Base-by-base conservation (phyloP, 1,140 invertebrate species). In the Solenopsis invicta region DNA sequence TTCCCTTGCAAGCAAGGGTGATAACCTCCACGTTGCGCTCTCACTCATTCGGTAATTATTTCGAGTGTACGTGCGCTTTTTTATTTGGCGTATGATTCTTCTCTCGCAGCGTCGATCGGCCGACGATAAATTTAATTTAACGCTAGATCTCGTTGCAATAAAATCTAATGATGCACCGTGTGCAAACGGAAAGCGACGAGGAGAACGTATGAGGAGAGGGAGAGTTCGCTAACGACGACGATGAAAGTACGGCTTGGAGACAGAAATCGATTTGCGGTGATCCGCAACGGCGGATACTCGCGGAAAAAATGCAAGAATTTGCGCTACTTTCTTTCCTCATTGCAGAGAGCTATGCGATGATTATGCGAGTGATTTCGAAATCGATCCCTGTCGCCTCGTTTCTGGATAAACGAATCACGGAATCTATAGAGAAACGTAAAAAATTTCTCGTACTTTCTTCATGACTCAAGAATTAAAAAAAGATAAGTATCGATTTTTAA, bases 271-370 rank as follows among this genome's bases (percentile, higher is more conserved):
- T 75, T 82, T 85, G 85, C 81, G 76, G 75, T 81, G 66, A 24
- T 8, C 21, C 67, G 82, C 62, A 71, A n/a, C 75, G 80, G 71
- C 77, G 78, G 67, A 66, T 78, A 67, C 67, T 67, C 29, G 66
- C 77, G 59, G 84, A 85, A 81, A 81, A 91, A 90, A 89, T 86
- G 85, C 59, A 89, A 89, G 77, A 84, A 89, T 88, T 77, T 82
- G 77, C 88, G 81, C 61, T 56, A 82, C 48, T 87, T 89, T 90
- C 85, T 88, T 91, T 84, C 74, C 75, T 77, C 84, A 34, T 74
- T 75, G 37, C 87, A 78, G 72, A 81, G 67, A 84, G 69, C 64
- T 61, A 76, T 29, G 10, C 64, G 34, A 71, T 50, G 87, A 72
- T 82, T 67, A 48, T 24, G 64, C 61, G 82, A 61, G 24, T 54